Evolutionary conservation across 2,888 invertebrate species (phyloP).

Genomic region (Nemotelus pantherinus): DNA sequence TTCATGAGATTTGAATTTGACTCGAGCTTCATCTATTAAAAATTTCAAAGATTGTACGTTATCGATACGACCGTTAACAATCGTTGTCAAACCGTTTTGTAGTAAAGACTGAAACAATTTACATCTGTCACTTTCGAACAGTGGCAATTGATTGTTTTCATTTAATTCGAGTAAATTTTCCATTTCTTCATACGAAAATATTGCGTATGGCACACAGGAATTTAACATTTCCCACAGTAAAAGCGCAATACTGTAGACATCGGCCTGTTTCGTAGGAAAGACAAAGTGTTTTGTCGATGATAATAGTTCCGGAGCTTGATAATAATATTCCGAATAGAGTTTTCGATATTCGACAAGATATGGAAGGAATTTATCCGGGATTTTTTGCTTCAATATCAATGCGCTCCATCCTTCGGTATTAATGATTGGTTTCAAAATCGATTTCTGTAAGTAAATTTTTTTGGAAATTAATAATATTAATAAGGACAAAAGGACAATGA

Average conservation of each 20-base stretch:
- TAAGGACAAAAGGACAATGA: too few species aligned
- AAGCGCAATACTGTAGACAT: conserved; percentile 51
- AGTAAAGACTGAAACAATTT: conserved; percentile 47
- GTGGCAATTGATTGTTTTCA: conserved; percentile 46
- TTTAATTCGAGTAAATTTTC: conserved; percentile 47
- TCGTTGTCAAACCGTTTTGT: conserved; percentile 47
- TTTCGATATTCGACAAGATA: conserved; percentile 51
- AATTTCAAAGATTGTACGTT: conserved; percentile 45
- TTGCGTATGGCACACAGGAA: conserved; percentile 51
- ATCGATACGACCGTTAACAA: conserved; percentile 45
- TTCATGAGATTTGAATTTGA: background rate
- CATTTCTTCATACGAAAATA: conserved; percentile 50
- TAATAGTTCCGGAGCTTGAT: conserved; percentile 52
- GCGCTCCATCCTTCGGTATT: background rate
- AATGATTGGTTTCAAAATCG: conserved; percentile 15
- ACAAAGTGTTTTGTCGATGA: conserved; percentile 47
- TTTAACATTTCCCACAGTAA: conserved; percentile 53
- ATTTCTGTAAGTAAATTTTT: background rate
- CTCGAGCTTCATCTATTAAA: conserved; percentile 33
- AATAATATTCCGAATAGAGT: conserved; percentile 50
- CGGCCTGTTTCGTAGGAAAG: conserved; percentile 50
- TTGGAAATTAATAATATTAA: too few species aligned
- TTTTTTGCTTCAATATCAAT: conserved; percentile 13
- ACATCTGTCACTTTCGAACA: conserved; percentile 48
- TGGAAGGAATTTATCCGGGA: conserved; percentile 48